Evolutionary conservation across 2,888 invertebrate species (phyloP), one percentile per base, ranked within the genome.

Genomic region (Polymixis flavicincta): DNA sequence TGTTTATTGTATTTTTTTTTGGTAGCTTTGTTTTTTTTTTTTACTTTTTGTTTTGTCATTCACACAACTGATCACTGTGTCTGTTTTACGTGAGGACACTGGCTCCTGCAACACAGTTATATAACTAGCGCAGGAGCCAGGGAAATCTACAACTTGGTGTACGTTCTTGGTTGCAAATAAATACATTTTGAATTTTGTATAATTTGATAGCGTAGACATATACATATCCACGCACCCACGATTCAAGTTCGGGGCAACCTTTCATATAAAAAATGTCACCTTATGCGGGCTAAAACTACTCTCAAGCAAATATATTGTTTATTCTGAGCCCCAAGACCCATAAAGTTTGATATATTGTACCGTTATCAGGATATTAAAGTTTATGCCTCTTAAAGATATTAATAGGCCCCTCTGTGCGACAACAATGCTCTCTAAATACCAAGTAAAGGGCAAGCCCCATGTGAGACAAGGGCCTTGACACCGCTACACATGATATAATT

Each of bases 351-450:
- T 82, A 85, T 77, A 85, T 85, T 70, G 78, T 80, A 61, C 57
- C 37, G 63, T 76, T 83, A 83, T 82, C 82, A 68, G 69, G 85
- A 83, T 85, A 83, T 77, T 82, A 85, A 82, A 85, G 77, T 80
- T 73, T 75, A 78, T 83, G 80, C 74, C 78, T 81, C 71, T 80
- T 75, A 71, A 71, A 82, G 77, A 79, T 84, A 87, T 86, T 85
- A 86, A 86, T 85, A 84, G 82, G 82, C 78, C 74, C 80, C 68
- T 71, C 65, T 83, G 83, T 84, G 78, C 69, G 81, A 76, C 68
- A 87, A 86, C 88, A 90, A 88, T 84, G 74, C 83, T 76, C 67
- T 80, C 84, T 86, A 90, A 90, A 91, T 90, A 89, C 81, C 90
- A 91, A 67, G 76, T 74, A 89, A 91, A 91, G 90, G 91, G 84